Conservation (phyloP, 2,888 invertebrate species). For the Seira sanloemensis region DNA sequence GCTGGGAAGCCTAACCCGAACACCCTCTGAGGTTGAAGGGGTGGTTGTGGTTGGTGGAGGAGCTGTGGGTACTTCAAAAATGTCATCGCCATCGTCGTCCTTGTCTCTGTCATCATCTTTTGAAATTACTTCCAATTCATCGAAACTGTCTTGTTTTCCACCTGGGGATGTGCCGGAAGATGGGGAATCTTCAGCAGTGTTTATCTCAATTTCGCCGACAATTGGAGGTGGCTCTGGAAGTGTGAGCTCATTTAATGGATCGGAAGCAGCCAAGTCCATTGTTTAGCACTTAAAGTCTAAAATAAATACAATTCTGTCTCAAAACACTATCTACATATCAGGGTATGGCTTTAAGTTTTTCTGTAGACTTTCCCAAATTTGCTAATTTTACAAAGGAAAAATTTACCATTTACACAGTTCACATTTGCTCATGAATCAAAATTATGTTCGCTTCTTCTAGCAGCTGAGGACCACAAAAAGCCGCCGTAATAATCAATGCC, state of each 20-base stretch:
- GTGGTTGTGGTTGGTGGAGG: conserved; percentile 7
- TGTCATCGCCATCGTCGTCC: conserved; percentile 22
- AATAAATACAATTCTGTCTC: too few species aligned
- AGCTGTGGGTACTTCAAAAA: conserved; percentile 39
- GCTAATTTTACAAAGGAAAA: too few species aligned
- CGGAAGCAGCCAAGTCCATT: not conserved
- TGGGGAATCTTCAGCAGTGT: conserved; percentile 24
- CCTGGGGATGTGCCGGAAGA: not conserved
- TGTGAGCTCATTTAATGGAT: conserved; percentile 21
- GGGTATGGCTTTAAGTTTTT: too few species aligned
- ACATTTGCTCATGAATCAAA: too few species aligned
- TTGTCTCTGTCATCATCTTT: not conserved
- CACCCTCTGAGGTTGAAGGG: not conserved
- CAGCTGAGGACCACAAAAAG: too few species aligned
- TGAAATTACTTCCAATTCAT: not conserved
- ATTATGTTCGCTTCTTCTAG: too few species aligned
- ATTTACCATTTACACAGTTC: too few species aligned
- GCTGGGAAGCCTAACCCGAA: not conserved
- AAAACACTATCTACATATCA: too few species aligned
- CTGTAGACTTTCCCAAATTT: too few species aligned
- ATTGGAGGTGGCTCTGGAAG: conserved; percentile 56
- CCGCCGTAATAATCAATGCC: too few species aligned
- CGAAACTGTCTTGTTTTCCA: too few species aligned
- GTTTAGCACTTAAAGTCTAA: too few species aligned
- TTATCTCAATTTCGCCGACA: conserved; percentile 48